phyloP scores from a whole-genome alignment of 2,797 vertebrate species.

The Eulemur mongoz region DNA sequence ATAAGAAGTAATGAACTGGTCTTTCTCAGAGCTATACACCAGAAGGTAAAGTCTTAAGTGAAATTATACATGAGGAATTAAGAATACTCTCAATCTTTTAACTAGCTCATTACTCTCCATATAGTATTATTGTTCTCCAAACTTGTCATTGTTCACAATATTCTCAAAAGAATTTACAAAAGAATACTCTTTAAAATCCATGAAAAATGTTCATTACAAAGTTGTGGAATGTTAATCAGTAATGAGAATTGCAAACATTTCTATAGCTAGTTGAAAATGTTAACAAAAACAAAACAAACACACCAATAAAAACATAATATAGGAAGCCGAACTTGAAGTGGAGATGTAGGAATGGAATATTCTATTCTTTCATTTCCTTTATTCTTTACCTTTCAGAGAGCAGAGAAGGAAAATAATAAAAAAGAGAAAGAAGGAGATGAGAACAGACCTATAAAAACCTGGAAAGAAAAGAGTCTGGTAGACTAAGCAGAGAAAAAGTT shows the following conservation, averaged over 20 bases:
- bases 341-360: neutral
- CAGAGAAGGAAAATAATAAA: neutral
- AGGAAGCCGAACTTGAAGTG: neutral
- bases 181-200: constrained; percentile 1
- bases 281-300: neutral
- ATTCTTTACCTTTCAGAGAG: neutral
- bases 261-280: constrained; percentile 9
- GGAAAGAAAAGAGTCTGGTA: neutral
- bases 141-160: neutral
- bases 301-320: neutral
- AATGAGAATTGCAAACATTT: constrained; percentile 15
- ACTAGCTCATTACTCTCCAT: neutral
- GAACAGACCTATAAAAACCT: neutral
- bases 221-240: neutral
- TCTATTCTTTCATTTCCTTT: neutral
- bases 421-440: neutral
- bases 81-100: constrained; percentile 16
- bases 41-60: neutral
- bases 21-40: neutral
- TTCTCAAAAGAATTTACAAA: neutral
- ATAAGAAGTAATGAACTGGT: neutral
- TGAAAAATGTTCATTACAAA: constrained; percentile 6
- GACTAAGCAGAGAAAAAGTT: neutral
- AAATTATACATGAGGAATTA: constrained; percentile 19
- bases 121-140: neutral